These are phyloP conservation scores for Chesias legatella DNA, from an alignment of 2,888 invertebrate species.

Conservation along the genomic window DNA sequence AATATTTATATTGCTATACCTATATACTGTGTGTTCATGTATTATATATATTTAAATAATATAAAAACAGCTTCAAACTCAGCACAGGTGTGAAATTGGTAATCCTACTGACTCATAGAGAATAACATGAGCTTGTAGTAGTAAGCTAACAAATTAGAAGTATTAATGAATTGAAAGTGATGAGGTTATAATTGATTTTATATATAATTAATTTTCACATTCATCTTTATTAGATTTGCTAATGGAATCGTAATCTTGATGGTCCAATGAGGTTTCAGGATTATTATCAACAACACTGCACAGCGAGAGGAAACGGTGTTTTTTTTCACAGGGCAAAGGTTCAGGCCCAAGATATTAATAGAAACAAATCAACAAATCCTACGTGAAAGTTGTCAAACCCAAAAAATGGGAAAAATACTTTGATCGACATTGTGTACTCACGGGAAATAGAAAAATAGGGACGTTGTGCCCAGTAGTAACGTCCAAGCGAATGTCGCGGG, in stretches of 20 bases:
- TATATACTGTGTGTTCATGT: background rate
- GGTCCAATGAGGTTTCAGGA: conserved; percentile 10
- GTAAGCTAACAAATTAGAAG: background rate
- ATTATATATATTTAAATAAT: no score
- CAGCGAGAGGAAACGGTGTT: conserved; percentile 27
- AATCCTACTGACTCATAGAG: no score
- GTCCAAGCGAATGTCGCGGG: conserved; percentile 99
- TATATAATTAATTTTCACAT: conserved; percentile 14
- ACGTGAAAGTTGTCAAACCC: conserved; percentile 75
- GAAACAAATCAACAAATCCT: conserved; percentile 61
- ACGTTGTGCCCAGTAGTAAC: conserved; percentile 94
- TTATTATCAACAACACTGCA: conserved; percentile 8
- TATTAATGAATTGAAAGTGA: background rate
- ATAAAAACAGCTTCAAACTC: no score
- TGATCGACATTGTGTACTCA: conserved; percentile 84
- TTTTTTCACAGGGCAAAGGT: conserved; percentile 47
- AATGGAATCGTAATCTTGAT: conserved; percentile 9
- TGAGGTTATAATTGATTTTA: background rate
- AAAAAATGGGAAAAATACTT: conserved; percentile 54
- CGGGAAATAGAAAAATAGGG: conserved; percentile 98
- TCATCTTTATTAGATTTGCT: conserved; percentile 7
- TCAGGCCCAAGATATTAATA: conserved; percentile 61
- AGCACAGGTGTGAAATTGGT: no score
- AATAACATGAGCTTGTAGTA: background rate
- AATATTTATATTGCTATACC: background rate